These are phyloP conservation scores for Nothoprocta pentlandii DNA, from an alignment of 2,113 vertebrate genomes.

Conservation along the genomic window DNA sequence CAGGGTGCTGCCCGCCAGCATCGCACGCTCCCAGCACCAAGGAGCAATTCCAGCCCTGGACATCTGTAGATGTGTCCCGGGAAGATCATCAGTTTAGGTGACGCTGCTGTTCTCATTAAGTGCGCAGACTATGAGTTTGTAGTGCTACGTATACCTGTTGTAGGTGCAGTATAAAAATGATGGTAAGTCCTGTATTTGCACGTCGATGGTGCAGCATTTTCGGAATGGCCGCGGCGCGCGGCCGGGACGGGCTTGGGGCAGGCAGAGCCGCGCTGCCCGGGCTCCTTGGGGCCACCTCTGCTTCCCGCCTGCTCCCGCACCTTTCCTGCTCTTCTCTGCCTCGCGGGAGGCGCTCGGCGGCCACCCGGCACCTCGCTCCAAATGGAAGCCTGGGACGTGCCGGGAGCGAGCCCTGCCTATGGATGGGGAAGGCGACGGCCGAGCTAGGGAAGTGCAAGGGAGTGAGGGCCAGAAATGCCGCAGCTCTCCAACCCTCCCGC, in stretches of 20 bases:
- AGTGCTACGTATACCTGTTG: not conserved
- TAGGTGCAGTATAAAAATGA: not conserved
- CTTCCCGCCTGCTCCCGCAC: constrained; percentile 59
- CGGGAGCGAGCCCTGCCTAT: not conserved
- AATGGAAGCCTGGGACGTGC: not conserved
- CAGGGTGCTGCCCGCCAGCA: too few species aligned
- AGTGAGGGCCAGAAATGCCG: not conserved
- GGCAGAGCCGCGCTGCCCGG: not conserved
- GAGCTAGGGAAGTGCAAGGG: not conserved
- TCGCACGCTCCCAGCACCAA: too few species aligned
- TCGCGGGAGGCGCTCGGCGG: not conserved
- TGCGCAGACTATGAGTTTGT: not conserved
- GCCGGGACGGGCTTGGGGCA: not conserved
- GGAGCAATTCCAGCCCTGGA: too few species aligned
- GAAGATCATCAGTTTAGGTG: not conserved
- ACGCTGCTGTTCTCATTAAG: not conserved
- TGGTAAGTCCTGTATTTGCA: rapidly evolving
- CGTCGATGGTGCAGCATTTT: not conserved
- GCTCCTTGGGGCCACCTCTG: constrained; percentile 25
- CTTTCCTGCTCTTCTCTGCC: not conserved
- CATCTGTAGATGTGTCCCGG: not conserved
- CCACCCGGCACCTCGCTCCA: not conserved
- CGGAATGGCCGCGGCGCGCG: not conserved
- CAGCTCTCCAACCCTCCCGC: not conserved
- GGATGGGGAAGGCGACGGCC: not conserved